These are phyloP conservation scores for Sceloporus tristichus DNA, from an alignment of 2,113 vertebrate genomes.

Conservation along the genomic window DNA sequence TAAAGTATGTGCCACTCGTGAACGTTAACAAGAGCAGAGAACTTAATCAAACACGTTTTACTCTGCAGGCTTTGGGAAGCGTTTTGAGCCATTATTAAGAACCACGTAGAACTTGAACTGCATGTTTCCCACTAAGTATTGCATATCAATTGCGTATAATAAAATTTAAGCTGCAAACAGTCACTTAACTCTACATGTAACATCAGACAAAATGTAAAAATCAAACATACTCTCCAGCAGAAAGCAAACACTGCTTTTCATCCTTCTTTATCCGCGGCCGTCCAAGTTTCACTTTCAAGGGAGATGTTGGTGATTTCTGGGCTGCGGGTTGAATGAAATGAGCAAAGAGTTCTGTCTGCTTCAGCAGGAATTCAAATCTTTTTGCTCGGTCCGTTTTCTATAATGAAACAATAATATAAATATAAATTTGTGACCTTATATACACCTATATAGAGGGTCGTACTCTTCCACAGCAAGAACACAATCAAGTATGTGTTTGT, in stretches of 20 bases:
- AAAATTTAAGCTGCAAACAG: neutral
- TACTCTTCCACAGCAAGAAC: neutral
- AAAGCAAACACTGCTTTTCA: conserved; percentile 89
- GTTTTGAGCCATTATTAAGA: neutral
- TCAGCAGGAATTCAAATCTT: conserved; percentile 90
- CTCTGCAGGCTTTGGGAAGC: neutral
- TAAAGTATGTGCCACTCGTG: neutral
- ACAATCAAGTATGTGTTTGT: neutral
- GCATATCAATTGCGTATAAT: neutral
- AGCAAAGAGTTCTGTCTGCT: conserved; percentile 92
- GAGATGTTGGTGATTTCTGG: conserved; percentile 89
- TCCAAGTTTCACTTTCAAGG: conserved; percentile 86
- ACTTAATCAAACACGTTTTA: neutral
- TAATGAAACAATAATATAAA: neutral
- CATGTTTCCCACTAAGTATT: neutral
- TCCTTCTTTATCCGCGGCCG: conserved; percentile 86
- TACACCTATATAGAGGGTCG: too few relatives aligned
- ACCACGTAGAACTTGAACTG: neutral
- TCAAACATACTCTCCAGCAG: conserved; percentile 86
- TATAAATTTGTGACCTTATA: neutral
- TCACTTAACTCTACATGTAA: neutral
- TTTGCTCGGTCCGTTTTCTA: conserved; percentile 90
- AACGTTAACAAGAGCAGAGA: neutral
- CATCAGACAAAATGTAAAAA: neutral
- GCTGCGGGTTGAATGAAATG: conserved; percentile 92